These are phyloP conservation scores for Plagiodera versicolora DNA, from an alignment of 2,888 invertebrate genomes.

Conservation along the genomic window DNA sequence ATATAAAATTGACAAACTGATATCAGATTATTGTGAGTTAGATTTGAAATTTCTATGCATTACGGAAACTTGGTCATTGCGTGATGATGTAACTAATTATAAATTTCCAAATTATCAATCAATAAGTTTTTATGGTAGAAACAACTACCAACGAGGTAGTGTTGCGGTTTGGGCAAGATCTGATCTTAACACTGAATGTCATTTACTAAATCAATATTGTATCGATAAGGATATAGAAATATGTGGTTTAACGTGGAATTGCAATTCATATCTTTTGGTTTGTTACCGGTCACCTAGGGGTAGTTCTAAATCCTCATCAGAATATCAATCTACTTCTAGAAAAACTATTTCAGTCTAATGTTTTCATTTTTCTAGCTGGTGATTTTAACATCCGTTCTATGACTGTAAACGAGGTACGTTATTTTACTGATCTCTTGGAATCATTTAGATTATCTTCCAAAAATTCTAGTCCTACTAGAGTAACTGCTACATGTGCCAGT, in stretches of 20 bases:
- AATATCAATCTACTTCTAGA: too few species aligned
- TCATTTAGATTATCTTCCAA: slow-evolving; percentile 7
- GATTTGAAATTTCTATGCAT: not conserved
- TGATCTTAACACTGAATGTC: not conserved
- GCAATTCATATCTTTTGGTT: not conserved
- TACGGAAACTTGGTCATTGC: not conserved
- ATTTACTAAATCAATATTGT: not conserved
- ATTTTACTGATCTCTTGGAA: slow-evolving; percentile 10
- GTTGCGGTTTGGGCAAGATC: not conserved
- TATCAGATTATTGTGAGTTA: too few species aligned
- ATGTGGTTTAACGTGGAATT: not conserved
- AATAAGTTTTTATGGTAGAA: slow-evolving; percentile 9
- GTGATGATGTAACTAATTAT: not conserved
- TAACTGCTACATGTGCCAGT: slow-evolving; percentile 15
- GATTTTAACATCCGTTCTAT: not conserved
- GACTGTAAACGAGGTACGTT: slow-evolving; percentile 14
- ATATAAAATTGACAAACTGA: too few species aligned
- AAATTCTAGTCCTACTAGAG: not conserved
- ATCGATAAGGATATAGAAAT: not conserved
- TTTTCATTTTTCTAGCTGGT: too few species aligned
- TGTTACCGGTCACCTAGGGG: not conserved
- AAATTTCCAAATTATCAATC: not conserved
- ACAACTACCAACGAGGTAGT: slow-evolving; percentile 5
- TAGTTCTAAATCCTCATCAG: too few species aligned
- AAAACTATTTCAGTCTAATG: too few species aligned